Base-by-base conservation (phyloP, 2,113 vertebrate species). In the Clarias magur region DNA sequence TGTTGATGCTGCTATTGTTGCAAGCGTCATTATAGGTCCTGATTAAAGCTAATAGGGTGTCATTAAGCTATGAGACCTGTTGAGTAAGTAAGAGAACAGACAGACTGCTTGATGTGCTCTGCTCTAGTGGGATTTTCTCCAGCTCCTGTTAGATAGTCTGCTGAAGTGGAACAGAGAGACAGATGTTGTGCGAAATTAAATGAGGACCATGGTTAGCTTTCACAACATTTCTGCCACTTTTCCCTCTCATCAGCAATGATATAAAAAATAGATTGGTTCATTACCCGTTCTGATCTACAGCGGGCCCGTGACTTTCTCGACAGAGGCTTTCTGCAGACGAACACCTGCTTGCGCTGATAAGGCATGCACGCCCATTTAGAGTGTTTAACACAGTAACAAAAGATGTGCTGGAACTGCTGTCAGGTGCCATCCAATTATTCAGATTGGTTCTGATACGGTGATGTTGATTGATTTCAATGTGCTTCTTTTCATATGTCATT, bases 171-270 rank as follows among this genome's bases (percentile, higher is more conserved):
- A 68, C 73, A 70, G 80, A 56, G 85, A 82, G 79, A 83, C 89
- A 88, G 80, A 88, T 90, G 83, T 83, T 89, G 63, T 82, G 84
- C 89, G 87, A 80, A 88, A 88, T 88, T 82, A 88, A 89, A 87
- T 80, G 78, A 86, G 86, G 82, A 68, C 82, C 63, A 42, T 48
- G 42, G 73, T 86, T 86, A 68, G 83, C 30, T 85, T 90, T 79
- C 81, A 54, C 84, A 84, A 88, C 80, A 84, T 84, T 80, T 82
- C n/a, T 86, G 79, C 73, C 82, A 84, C 84, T 84, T 86, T 86
- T 84, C 60, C 72, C 72, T 67, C 80, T 85, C 84, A 82, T 84
- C 81, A 79, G 70, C 70, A 86, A 84, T 83, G 63, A 87, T 90
- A 88, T 87, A 60, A 76, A 67, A 85, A 89, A 87, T 60, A 85